Percentiles rank a stretch among this genome's conserved stretches.
These are phyloP conservation scores for Limonius californicus DNA, from an alignment of 1,140 invertebrate species.

Conservation along the genomic window DNA sequence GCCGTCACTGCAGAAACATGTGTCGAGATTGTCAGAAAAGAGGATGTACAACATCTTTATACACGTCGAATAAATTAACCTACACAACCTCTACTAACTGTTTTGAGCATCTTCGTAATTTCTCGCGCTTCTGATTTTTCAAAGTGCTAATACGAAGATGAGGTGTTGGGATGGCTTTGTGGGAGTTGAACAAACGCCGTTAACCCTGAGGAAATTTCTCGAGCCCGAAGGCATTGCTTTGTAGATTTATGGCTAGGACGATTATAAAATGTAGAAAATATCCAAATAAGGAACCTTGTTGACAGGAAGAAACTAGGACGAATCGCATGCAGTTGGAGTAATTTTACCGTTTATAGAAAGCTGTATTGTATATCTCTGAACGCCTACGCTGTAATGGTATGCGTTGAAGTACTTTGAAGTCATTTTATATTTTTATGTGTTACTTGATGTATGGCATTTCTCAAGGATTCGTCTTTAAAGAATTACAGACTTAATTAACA, in stretches of 20 bases:
- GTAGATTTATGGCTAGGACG: neutral
- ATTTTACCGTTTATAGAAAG: slow-evolving; percentile 1
- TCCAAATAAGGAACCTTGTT: neutral
- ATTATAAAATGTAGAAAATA: neutral
- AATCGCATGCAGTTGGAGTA: neutral
- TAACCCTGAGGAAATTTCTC: neutral
- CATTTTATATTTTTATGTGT: neutral
- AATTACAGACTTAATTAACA: too few species aligned
- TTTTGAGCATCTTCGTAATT: neutral
- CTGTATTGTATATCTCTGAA: neutral
- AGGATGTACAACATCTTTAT: neutral
- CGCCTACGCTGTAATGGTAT: too few species aligned
- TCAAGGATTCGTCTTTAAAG: too few species aligned
- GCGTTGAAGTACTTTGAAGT: neutral
- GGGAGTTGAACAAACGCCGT: neutral
- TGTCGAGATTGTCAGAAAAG: neutral
- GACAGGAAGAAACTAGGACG: slow-evolving; percentile 1
- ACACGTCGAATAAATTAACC: neutral
- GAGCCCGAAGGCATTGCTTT: neutral
- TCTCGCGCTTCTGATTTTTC: neutral
- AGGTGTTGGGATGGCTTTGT: neutral
- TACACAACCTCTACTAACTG: neutral
- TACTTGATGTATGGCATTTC: too few species aligned
- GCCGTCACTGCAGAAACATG: neutral
- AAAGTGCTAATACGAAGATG: neutral